These are phyloP conservation scores for Psittacula cyanocephala DNA, from an alignment of 2,113 vertebrate species.

Conservation along the genomic window DNA sequence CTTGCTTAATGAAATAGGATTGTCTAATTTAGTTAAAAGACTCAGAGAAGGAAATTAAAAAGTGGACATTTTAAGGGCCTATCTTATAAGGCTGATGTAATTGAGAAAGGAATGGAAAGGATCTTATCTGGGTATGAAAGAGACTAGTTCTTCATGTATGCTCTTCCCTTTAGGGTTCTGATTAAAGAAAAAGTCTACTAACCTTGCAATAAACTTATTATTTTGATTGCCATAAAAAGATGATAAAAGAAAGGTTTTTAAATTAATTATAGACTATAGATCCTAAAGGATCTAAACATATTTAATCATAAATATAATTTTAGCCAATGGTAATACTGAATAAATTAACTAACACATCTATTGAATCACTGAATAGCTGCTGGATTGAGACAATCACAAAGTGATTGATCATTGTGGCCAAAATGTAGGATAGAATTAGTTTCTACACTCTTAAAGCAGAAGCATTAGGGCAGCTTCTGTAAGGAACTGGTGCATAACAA, in stretches of 20 bases:
- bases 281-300: not conserved
- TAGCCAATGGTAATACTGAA: not conserved
- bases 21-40: conserved; percentile 40
- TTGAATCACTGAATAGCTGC: not conserved
- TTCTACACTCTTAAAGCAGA: not conserved
- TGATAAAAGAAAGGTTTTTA: not conserved
- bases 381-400: not conserved
- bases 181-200: not conserved
- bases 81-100: not conserved
- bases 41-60: conserved; percentile 20
- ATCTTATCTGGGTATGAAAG: conserved; percentile 28
- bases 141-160: not conserved
- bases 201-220: not conserved
- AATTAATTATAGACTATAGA: not conserved
- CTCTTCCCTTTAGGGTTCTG: not conserved
- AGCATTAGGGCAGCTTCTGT: not conserved
- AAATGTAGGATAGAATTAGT: not conserved
- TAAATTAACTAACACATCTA: not conserved
- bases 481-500: not conserved
- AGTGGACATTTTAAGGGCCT: not conserved
- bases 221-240: not conserved
- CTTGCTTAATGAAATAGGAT: not conserved
- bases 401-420: fast-evolving
- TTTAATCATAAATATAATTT: not conserved
- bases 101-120: conserved; percentile 24